phyloP scores from a whole-genome alignment of 2,888 invertebrate species.

The Polia nebulosa region DNA sequence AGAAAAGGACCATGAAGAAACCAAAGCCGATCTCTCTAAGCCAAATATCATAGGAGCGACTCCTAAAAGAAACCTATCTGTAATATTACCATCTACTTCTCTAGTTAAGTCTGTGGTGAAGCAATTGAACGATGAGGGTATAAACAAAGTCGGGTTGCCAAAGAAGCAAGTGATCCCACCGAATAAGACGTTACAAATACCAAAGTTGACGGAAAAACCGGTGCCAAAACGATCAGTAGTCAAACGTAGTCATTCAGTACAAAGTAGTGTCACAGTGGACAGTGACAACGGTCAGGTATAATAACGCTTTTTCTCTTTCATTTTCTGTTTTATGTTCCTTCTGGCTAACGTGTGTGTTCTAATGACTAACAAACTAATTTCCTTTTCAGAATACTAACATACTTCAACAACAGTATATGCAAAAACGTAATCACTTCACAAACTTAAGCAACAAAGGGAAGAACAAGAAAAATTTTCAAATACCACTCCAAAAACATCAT shows the following conservation, averaged over 20 bases:
- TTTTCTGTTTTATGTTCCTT: constrained; percentile 61
- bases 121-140: constrained; percentile 84
- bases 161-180: constrained; percentile 87
- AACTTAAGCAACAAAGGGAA: constrained; percentile 87
- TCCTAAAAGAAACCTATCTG: constrained; percentile 81
- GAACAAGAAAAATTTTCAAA: constrained; percentile 92
- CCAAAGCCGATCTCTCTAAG: constrained; percentile 72
- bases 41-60: constrained; percentile 88
- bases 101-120: constrained; percentile 85
- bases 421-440: constrained; percentile 90
- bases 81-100: constrained; percentile 85
- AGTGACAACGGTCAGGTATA: constrained; percentile 87
- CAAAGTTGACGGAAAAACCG: constrained; percentile 87
- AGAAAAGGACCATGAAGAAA: constrained; percentile 64
- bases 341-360: constrained; percentile 69
- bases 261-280: constrained; percentile 80
- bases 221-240: constrained; percentile 87
- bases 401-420: constrained; percentile 91
- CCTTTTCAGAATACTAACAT: constrained; percentile 92
- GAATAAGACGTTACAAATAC: constrained; percentile 89
- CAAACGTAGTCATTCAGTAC: constrained; percentile 87
- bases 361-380: constrained; percentile 83
- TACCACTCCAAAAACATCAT: constrained; percentile 92
- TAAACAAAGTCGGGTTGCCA: constrained; percentile 84
- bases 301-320: constrained; percentile 79